Percentiles rank a stretch among this genome's conserved stretches.
phyloP scores from a whole-genome alignment of 2,797 vertebrate genomes.

The Percopsis omiscomaycus region DNA sequence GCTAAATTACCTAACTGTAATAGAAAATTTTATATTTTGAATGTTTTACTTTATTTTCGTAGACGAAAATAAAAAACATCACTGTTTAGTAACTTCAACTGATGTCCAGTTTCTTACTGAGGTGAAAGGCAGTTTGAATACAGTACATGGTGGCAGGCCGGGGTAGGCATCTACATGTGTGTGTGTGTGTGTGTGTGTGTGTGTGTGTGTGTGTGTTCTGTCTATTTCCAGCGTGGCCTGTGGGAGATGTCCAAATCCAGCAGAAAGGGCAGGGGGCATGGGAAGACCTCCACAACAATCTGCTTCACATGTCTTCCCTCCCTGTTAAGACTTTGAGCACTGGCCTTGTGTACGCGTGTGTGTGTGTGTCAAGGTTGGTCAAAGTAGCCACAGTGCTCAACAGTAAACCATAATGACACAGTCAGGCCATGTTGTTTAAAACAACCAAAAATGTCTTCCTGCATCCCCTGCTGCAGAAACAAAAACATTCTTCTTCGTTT shows the following conservation, averaged over 20 bases:
- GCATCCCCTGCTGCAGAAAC: constrained; percentile 19
- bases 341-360: constrained; percentile 27
- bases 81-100: constrained; percentile 8
- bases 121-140: constrained; percentile 19
- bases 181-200: constrained; percentile 39
- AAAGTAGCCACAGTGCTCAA: constrained; percentile 42
- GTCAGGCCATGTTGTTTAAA: constrained; percentile 39
- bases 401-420: constrained; percentile 48
- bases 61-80: constrained; percentile 4
- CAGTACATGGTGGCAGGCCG: constrained; percentile 28
- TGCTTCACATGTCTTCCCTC: constrained; percentile 65
- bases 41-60: background rate
- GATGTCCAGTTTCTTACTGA: constrained; percentile 28
- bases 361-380: constrained; percentile 33
- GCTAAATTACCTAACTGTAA: no score
- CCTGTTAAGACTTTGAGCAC: constrained; percentile 51
- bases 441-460: constrained; percentile 43
- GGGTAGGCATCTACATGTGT: constrained; percentile 25
- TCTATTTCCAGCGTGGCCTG: constrained; percentile 79
- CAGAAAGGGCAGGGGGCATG: constrained; percentile 78
- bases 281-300: constrained; percentile 72
- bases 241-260: constrained; percentile 76
- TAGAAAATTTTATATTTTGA: no score
- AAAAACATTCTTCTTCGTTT: no score
- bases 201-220: constrained; percentile 60